Base-by-base conservation (phyloP, 2,888 invertebrate species). In the Itoplectis maculator region DNA sequence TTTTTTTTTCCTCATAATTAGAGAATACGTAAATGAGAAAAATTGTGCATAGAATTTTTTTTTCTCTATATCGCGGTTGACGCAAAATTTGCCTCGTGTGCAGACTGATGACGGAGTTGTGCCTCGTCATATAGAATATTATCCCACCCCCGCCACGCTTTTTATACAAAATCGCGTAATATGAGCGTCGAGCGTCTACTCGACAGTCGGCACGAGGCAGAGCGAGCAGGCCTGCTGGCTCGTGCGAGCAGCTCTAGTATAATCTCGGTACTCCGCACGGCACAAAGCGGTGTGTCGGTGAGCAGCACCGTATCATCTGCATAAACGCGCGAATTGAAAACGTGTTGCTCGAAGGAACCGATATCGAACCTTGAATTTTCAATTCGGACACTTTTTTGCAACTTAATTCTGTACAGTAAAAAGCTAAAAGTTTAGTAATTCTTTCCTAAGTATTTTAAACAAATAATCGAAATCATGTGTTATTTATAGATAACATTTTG, bases 111-210 rank as follows among this genome's bases (percentile, higher is more conserved):
- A 61, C 61, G 40, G 37, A 37, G 37, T 84, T 87, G 18, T 37
- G 61, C 18, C 37, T 8, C 8, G 61, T 61, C 37, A 61, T 15
- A 37, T 9, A 61, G 61, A 61, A 61, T 40, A 18, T n/a, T 37
- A 15, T 37, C 40, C 73, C 75, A 59, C 63, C 76, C 63, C 76
- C 79, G 79, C 72, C 82, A 76, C 73, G 72, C 68, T 76, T 79
- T n/a, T 79, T 75, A 79, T 82, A 76, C 72, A 82, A 79, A n/a
- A 82, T 82, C 66, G 42, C 76, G 63, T 63, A 73, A 61, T 61
- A 61, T 15, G 54, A 79, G 73, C n/a, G n/a, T 40, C 35, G 59
- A 68, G 61, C 20, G 72, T 61, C 51, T 63, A 37, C 65, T 65
- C 73, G 63, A n/a, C 73, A 49, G 72, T 66, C 70, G 74, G 63